Evolutionary conservation across 2,797 vertebrate species (phyloP).

Genomic region (Eulemur rubriventer): DNA sequence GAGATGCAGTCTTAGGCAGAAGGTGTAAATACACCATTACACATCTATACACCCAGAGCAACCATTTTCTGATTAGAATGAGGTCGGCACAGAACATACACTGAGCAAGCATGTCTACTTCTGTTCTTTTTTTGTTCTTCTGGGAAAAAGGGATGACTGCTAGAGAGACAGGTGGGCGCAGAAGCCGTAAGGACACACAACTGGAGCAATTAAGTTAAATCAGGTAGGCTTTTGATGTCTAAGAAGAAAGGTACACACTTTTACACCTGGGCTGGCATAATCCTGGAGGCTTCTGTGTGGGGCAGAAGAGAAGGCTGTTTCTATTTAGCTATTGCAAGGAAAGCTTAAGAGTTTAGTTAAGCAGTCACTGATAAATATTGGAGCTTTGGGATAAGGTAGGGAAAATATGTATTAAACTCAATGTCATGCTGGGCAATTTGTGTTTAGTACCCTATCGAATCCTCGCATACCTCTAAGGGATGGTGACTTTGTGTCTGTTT

Average conservation of each 20-base stretch:
- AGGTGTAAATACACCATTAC: fast-evolving
- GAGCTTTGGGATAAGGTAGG: not conserved
- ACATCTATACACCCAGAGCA: not conserved
- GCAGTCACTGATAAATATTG: not conserved
- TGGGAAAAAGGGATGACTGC: not conserved
- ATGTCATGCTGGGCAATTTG: not conserved
- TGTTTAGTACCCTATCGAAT: not conserved
- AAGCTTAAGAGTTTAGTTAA: not conserved
- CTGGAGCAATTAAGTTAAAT: not conserved
- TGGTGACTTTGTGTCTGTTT: not conserved
- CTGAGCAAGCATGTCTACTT: not conserved
- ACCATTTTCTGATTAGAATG: not conserved
- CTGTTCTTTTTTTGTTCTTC: not conserved
- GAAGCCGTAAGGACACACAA: not conserved
- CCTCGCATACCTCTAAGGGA: not conserved
- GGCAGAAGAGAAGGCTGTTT: not conserved
- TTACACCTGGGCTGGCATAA: not conserved
- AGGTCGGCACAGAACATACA: not conserved
- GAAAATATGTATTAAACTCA: not conserved
- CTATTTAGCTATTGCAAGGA: not conserved
- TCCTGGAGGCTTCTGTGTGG: not conserved
- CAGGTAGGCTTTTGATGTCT: not conserved
- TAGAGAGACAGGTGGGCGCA: not conserved
- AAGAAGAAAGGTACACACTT: not conserved
- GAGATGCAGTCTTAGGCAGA: too few relatives aligned